Conservation (phyloP, 2,797 vertebrate species). For the Fringilla coelebs region DNA sequence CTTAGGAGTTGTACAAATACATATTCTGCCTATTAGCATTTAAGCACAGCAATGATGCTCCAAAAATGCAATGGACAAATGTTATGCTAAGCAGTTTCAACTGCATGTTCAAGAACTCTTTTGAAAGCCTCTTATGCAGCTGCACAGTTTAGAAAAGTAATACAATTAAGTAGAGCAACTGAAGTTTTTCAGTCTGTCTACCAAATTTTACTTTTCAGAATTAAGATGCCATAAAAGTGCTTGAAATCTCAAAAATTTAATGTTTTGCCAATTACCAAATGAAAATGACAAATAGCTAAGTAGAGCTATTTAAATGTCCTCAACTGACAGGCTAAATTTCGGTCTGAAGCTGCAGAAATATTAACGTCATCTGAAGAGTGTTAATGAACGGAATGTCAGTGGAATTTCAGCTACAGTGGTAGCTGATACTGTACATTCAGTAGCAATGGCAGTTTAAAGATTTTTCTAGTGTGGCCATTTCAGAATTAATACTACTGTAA, state of each 20-base stretch:
- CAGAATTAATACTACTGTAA: not conserved
- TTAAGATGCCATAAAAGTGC: not conserved
- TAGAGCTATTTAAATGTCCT: constrained; percentile 1
- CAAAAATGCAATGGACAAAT: not conserved
- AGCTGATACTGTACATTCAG: too few relatives aligned
- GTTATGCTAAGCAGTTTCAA: not conserved
- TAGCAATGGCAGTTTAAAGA: not conserved
- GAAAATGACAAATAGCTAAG: constrained; percentile 24
- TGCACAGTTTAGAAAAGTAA: not conserved
- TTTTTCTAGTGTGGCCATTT: not conserved
- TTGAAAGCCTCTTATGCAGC: not conserved
- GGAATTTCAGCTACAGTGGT: not conserved
- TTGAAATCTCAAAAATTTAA: constrained; percentile 19
- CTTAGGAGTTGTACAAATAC: not conserved
- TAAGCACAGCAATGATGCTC: not conserved
- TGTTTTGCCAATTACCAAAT: constrained; percentile 42
- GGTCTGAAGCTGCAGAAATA: not conserved
- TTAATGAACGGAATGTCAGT: not conserved
- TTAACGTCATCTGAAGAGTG: not conserved
- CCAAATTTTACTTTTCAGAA: constrained; percentile 24
- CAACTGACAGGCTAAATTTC: not conserved
- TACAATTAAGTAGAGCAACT: not conserved
- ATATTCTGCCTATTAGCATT: not conserved
- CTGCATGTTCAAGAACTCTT: not conserved
- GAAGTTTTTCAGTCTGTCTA: not conserved